Percentiles rank a stretch among this genome's conserved stretches.
These are phyloP conservation scores for Ataeniobius toweri DNA, from an alignment of 2,797 vertebrate species.

Conservation along the genomic window DNA sequence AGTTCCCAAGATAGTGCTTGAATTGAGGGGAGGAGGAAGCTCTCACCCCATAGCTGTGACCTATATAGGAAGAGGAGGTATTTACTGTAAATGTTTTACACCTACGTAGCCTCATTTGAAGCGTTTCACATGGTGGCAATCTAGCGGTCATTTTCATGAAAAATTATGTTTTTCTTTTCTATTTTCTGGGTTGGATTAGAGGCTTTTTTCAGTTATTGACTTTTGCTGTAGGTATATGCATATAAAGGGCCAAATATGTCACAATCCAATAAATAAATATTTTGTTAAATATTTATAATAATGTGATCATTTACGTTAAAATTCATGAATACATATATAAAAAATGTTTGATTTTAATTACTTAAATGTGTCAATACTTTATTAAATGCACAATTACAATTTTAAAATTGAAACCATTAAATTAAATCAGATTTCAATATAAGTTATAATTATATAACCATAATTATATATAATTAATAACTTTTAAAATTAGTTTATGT, in stretches of 20 bases:
- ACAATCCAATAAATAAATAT: background rate
- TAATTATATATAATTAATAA: background rate
- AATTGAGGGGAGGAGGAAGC: slow-evolving; percentile 11
- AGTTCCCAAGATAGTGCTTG: slow-evolving; percentile 43
- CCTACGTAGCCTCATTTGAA: slow-evolving; percentile 37
- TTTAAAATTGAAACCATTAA: background rate
- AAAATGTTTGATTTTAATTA: background rate
- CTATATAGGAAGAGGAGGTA: slow-evolving; percentile 27
- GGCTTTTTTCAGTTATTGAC: background rate
- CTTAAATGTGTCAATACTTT: background rate
- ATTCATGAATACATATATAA: background rate
- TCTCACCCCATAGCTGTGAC: slow-evolving; percentile 26
- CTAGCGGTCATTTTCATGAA: slow-evolving; percentile 22
- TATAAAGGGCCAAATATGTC: background rate
- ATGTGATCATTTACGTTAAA: background rate
- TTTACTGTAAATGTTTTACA: slow-evolving; percentile 35
- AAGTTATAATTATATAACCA: background rate
- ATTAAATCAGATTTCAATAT: background rate
- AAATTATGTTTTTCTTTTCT: slow-evolving; percentile 10
- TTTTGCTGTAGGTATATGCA: background rate
- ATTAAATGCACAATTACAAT: too few relatives aligned
- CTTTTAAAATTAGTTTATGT: background rate
- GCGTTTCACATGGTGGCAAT: slow-evolving; percentile 4
- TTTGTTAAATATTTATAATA: background rate
- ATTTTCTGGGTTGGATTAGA: background rate